Conservation (phyloP, 2,113 vertebrate genomes). For the Syngnathus scovelli region DNA sequence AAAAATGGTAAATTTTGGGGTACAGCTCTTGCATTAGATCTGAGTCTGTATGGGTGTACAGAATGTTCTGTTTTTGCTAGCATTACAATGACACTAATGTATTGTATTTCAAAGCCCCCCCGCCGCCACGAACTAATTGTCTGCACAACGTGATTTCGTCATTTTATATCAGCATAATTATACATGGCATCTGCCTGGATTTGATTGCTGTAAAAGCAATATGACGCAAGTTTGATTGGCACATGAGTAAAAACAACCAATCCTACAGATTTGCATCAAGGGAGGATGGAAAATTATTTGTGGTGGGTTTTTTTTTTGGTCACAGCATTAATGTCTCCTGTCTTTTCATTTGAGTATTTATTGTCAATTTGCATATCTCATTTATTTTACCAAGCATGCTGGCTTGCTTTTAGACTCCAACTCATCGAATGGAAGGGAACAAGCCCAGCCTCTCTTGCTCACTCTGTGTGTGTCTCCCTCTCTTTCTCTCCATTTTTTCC, state of each 20-base stretch:
- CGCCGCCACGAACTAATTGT: neutral
- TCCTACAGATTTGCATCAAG: neutral
- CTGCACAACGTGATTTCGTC: neutral
- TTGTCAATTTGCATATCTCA: neutral
- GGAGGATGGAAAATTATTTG: neutral
- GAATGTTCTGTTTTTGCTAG: neutral
- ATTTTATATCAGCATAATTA: neutral
- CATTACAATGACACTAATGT: neutral
- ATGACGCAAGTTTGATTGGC: neutral
- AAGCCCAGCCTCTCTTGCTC: constrained; percentile 3
- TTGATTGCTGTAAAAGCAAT: neutral
- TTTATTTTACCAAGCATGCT: constrained; percentile 1
- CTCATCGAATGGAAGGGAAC: neutral
- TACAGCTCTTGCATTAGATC: neutral
- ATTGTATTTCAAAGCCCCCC: neutral
- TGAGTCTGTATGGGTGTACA: neutral
- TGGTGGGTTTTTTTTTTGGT: neutral
- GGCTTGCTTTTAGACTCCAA: neutral
- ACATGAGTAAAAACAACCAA: constrained; percentile 3
- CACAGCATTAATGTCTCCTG: neutral
- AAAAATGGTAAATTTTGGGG: no score
- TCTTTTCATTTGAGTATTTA: neutral
- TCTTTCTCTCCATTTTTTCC: neutral
- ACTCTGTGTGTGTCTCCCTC: neutral
- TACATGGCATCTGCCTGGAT: neutral